phyloP scores from a whole-genome alignment of 2,797 vertebrate species.

The Phoebastria nigripes region DNA sequence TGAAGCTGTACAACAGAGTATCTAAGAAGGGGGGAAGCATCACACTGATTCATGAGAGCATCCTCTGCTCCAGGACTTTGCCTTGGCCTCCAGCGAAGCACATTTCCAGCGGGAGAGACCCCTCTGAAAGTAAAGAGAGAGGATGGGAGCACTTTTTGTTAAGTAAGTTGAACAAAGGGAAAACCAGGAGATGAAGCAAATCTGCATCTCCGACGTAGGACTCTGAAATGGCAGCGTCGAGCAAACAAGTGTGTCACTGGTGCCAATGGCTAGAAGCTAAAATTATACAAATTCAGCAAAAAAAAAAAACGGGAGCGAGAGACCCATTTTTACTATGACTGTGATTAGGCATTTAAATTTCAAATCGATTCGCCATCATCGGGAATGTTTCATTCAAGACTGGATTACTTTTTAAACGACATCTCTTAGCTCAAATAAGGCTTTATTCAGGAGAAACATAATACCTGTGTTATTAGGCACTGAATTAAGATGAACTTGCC shows the following conservation, averaged over 20 bases:
- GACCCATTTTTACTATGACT: background rate
- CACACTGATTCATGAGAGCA: background rate
- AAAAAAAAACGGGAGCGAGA: background rate
- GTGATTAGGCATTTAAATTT: background rate
- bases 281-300: background rate
- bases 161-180: background rate
- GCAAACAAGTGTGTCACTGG: background rate
- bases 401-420: background rate
- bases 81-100: background rate
- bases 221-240: background rate
- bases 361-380: background rate
- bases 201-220: background rate
- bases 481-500: conserved; percentile 9
- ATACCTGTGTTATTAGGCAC: background rate
- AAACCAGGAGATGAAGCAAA: background rate
- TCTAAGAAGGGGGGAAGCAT: background rate
- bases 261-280: background rate
- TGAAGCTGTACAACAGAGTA: background rate
- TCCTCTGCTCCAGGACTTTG: background rate
- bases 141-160: background rate
- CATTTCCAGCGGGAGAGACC: background rate
- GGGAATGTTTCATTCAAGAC: background rate
- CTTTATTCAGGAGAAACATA: background rate
- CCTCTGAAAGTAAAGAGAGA: background rate
- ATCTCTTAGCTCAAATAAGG: background rate